phyloP scores from a whole-genome alignment of 2,113 vertebrate genomes.

The Benitochromis conjunctus region DNA sequence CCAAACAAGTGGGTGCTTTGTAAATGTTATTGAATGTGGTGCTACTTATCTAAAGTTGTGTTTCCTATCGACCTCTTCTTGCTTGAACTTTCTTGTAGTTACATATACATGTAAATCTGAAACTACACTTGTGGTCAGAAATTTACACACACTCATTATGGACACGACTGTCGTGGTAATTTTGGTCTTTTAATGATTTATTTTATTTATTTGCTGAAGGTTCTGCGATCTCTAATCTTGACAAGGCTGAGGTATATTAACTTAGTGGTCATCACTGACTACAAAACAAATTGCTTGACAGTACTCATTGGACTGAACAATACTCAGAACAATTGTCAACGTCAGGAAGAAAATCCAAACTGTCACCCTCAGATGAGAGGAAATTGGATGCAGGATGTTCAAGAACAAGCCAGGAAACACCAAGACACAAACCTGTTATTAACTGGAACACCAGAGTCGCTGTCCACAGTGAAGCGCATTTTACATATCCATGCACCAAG shows the following conservation, averaged over 20 bases:
- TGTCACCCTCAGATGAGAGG: not conserved
- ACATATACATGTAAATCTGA: not conserved
- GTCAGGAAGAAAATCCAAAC: not conserved
- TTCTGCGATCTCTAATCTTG: not conserved
- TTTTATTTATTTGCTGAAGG: not conserved
- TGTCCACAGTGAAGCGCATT: not conserved
- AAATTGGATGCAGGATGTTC: not conserved
- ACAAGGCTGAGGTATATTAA: not conserved
- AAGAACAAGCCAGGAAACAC: not conserved
- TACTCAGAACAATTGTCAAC: not conserved
- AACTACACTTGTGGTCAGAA: not conserved
- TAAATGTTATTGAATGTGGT: slow-evolving; percentile 16
- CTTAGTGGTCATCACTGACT: not conserved
- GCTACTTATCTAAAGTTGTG: slow-evolving; percentile 8
- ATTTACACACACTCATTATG: not conserved
- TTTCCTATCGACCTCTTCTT: not conserved
- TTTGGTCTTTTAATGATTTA: not conserved
- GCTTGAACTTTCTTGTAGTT: not conserved
- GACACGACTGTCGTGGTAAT: not conserved
- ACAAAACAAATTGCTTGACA: not conserved
- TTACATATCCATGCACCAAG: not conserved
- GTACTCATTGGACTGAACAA: not conserved
- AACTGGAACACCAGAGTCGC: not conserved
- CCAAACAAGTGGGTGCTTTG: slow-evolving; percentile 1
- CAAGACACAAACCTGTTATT: not conserved